Conservation (phyloP, 30 jellyfish, hydroid and myxozoan genomes). For the Sanderia malayensis region DNA sequence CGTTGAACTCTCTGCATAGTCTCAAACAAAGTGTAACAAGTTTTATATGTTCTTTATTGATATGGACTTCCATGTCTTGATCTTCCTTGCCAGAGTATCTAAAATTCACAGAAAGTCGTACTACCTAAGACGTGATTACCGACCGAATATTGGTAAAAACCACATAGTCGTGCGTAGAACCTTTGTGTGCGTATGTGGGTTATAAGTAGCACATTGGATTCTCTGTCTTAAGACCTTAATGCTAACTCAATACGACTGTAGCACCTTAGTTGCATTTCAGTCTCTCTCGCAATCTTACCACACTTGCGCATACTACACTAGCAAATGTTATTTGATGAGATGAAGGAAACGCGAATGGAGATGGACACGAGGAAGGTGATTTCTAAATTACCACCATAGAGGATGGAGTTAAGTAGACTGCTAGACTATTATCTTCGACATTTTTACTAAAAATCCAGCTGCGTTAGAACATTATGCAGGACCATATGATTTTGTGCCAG, state of each 20-base stretch:
- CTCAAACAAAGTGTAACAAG: background rate
- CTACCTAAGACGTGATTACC: background rate
- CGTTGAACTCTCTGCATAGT: background rate
- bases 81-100: background rate
- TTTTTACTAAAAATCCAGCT: too few species aligned
- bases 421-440: too few species aligned
- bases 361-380: too few species aligned
- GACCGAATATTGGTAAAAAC: background rate
- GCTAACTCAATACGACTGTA: background rate
- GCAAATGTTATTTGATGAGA: background rate
- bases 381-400: too few species aligned
- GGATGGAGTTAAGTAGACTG: too few species aligned
- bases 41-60: background rate
- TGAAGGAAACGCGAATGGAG: background rate
- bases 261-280: background rate
- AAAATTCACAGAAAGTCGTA: background rate
- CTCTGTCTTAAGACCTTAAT: background rate
- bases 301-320: too few species aligned
- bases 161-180: background rate
- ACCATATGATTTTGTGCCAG: too few species aligned
- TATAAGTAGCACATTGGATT: background rate
- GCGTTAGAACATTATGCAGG: too few species aligned
- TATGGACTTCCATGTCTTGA: background rate
- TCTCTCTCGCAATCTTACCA: too few species aligned
- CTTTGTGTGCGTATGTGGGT: background rate